Base-by-base conservation (phyloP, 1,140 invertebrate genomes). In the Leucophenga varia region DNA sequence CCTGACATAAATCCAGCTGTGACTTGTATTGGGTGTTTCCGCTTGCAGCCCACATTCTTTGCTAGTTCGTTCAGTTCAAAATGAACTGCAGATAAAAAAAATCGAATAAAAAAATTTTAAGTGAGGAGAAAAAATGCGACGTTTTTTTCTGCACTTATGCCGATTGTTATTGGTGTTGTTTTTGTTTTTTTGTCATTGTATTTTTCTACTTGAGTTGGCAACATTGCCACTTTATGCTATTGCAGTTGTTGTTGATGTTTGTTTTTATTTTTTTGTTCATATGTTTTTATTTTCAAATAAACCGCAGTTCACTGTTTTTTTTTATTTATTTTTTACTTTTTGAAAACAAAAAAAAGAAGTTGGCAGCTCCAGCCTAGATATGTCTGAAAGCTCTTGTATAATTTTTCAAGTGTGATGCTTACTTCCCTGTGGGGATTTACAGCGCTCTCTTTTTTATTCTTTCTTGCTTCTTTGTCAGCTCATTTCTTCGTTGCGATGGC, bases 21-120 rank as follows among this genome's bases (percentile, higher is more conserved):
- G 68, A 71, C 68, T 71, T 71, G 68, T 71, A 71, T 72, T 72
- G 68, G 68, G 68, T 72, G 68, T 72, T 72, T 72, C 64, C 68
- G 68, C 65, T 61, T 70, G 61, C 61, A 67, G 65, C 65, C 65
- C 65, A 70, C 67, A 70, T 64, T 70, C 59, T 60, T n/a, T 61
- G 44, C 54, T 19, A 18, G 8, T 9, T 14, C 44, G 58, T 61
- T 69, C 57, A 49, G 47, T 55, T 57, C 52, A 52, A 59, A 63
- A 67, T 50, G 17, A 36, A 42, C 38, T 48, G 41, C 47, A 25
- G 10, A 17, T 8, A 38, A 40, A 28, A 36, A 35, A 18, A 49
- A 49, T 44, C 55, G 45, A 57, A 43, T 44, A 45, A 20, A n/a
- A n/a, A n/a, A n/a, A n/a, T 12, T 12, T 14, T 28, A 50, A 50